phyloP scores from a whole-genome alignment of 2,888 invertebrate genomes.

The Bellardia bayeri region DNA sequence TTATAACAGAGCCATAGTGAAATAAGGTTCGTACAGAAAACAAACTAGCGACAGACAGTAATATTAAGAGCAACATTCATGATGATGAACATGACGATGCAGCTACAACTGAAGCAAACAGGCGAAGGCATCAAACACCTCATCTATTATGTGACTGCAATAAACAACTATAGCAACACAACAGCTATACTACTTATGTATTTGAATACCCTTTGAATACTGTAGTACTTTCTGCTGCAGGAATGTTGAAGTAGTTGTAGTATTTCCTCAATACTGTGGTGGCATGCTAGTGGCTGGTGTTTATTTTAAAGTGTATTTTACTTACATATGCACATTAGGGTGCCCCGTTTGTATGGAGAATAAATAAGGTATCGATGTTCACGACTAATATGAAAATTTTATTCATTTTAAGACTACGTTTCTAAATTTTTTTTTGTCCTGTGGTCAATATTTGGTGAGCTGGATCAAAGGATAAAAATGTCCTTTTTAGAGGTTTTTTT shows the following conservation, averaged over 20 bases:
- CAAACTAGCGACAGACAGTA: background rate
- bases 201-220: background rate
- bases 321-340: no score
- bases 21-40: background rate
- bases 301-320: background rate
- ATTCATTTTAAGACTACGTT: no score
- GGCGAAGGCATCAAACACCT: slow-evolving; percentile 60
- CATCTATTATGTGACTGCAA: slow-evolving; percentile 57
- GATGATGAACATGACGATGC: background rate
- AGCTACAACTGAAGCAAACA: slow-evolving; percentile 20
- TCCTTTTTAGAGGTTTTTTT: no score
- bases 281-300: background rate
- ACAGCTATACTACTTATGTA: background rate
- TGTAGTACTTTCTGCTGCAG: background rate
- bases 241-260: background rate
- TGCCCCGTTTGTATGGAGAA: no score
- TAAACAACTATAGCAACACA: slow-evolving; percentile 36
- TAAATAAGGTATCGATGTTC: no score
- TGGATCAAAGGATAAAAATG: no score
- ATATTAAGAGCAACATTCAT: slow-evolving; percentile 29
- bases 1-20: background rate
- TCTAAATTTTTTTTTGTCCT: no score
- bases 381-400: no score
- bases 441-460: no score
- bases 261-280: slow-evolving; percentile 5